A percentile compares a stretch with the other conserved stretches of the same genome.
These are phyloP conservation scores for Bombus haemorrhoidalis DNA, from an alignment of 1,140 invertebrate species.

Conservation along the genomic window DNA sequence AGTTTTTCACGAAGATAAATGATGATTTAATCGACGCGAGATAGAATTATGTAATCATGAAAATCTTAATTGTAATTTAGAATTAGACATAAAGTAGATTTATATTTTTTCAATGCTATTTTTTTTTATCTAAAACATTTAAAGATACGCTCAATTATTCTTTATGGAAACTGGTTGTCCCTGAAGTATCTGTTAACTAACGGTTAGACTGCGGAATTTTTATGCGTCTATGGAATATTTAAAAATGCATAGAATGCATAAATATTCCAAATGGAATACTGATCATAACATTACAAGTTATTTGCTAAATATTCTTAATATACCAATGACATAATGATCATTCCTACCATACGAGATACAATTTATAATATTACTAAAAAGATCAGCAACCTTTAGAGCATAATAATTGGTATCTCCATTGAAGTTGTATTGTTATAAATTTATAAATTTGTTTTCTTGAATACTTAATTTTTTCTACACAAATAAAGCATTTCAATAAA, in stretches of 20 bases:
- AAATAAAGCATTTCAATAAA: background rate
- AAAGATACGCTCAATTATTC: background rate
- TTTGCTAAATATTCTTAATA: background rate
- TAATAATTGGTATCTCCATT: background rate
- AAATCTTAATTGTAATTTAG: slow-evolving; percentile 1
- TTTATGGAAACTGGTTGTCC: too few relatives aligned
- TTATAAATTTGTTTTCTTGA: background rate
- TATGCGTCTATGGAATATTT: background rate
- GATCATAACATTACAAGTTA: background rate
- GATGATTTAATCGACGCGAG: background rate
- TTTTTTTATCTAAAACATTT: background rate
- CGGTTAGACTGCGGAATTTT: background rate
- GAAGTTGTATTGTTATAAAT: background rate
- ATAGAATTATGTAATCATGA: background rate
- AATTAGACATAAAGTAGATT: background rate
- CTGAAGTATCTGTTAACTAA: background rate
- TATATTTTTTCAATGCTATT: background rate
- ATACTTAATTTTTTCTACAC: background rate
- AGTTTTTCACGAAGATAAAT: slow-evolving; percentile 33
- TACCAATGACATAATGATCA: background rate
- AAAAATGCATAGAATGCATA: background rate
- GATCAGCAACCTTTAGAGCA: background rate
- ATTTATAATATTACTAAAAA: background rate
- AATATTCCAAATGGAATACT: background rate
- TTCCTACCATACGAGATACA: too few relatives aligned